Evolutionary conservation across 2,888 invertebrate species (phyloP).

Genomic region (Tillus elongatus): DNA sequence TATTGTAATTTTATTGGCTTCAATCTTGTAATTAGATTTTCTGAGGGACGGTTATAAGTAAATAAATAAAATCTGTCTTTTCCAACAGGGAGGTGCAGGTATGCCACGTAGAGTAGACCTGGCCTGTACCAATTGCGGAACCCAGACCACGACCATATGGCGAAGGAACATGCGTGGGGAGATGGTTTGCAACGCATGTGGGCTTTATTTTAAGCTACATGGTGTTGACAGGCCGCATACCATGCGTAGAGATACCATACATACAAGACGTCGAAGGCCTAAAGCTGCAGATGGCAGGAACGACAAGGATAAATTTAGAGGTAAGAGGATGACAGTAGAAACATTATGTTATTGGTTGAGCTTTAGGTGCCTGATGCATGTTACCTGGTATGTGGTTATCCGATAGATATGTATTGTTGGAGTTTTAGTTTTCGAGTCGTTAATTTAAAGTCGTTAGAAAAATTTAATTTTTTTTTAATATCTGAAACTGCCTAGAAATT

Average conservation of each 20-base stretch:
- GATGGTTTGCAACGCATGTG: constrained; percentile 99
- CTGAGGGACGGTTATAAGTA: too few species aligned
- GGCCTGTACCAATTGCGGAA: constrained; percentile 92
- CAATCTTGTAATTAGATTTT: too few species aligned
- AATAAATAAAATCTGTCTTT: too few species aligned
- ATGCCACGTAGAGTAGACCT: constrained; percentile 64
- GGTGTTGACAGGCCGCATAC: constrained; percentile 87
- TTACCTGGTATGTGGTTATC: too few species aligned
- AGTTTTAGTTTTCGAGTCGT: too few species aligned
- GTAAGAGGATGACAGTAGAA: constrained; percentile 14
- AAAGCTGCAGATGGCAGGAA: constrained; percentile 51
- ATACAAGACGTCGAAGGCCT: constrained; percentile 82
- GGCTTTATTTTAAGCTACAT: constrained; percentile 94
- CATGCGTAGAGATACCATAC: constrained; percentile 94
- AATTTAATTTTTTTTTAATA: too few species aligned
- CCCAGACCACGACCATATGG: constrained; percentile 97
- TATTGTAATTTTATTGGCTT: too few species aligned
- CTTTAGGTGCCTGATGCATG: too few species aligned
- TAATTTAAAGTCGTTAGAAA: too few species aligned
- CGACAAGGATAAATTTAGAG: constrained; percentile 22
- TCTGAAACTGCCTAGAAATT: too few species aligned
- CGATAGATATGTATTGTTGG: too few species aligned
- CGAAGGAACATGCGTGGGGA: constrained; percentile 91
- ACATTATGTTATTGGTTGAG: too few species aligned
- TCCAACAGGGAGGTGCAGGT: constrained; percentile 19